Percentiles rank a stretch among this genome's conserved stretches.
Conservation (phyloP, 2,888 invertebrate genomes). For the Andrena camellia region DNA sequence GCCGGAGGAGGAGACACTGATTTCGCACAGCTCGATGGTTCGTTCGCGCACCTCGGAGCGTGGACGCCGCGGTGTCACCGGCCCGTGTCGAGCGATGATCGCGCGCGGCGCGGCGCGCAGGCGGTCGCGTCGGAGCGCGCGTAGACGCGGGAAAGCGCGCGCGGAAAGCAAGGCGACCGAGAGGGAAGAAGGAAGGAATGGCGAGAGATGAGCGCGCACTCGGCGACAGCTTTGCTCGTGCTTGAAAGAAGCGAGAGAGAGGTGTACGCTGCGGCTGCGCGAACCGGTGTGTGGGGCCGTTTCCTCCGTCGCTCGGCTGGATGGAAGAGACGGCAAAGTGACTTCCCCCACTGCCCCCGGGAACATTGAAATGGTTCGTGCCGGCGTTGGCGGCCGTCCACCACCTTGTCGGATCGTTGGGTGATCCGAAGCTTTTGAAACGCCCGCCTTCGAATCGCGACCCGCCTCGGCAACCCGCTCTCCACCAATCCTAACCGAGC, state of each 20-base stretch:
- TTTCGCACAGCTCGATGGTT: conserved; percentile 41
- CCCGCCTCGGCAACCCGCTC: conserved; percentile 57
- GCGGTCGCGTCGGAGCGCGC: background rate
- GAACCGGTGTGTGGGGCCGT: conserved; percentile 81
- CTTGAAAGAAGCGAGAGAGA: conserved; percentile 67
- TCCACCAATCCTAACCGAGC: conserved; percentile 51
- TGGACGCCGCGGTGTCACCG: background rate
- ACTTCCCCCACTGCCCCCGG: conserved; percentile 56
- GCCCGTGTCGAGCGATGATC: background rate
- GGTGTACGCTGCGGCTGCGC: conserved; percentile 84
- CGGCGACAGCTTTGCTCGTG: conserved; percentile 16
- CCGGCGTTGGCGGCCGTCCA: conserved; percentile 23
- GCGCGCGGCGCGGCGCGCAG: background rate
- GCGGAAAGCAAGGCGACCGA: background rate
- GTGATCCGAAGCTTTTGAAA: conserved; percentile 44
- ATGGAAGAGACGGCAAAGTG: conserved; percentile 64
- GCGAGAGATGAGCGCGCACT: conserved; percentile 10
- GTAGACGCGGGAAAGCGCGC: conserved; percentile 10
- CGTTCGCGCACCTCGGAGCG: conserved; percentile 28
- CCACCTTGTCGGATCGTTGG: conserved; percentile 49
- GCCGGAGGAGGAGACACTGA: conserved; percentile 26
- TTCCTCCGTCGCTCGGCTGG: conserved; percentile 56
- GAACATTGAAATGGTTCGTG: conserved; percentile 57
- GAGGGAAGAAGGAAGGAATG: too few relatives aligned
- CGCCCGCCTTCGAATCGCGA: conserved; percentile 64